phyloP scores from a whole-genome alignment of 1,140 invertebrate genomes.

The Agraylea sexmaculata region DNA sequence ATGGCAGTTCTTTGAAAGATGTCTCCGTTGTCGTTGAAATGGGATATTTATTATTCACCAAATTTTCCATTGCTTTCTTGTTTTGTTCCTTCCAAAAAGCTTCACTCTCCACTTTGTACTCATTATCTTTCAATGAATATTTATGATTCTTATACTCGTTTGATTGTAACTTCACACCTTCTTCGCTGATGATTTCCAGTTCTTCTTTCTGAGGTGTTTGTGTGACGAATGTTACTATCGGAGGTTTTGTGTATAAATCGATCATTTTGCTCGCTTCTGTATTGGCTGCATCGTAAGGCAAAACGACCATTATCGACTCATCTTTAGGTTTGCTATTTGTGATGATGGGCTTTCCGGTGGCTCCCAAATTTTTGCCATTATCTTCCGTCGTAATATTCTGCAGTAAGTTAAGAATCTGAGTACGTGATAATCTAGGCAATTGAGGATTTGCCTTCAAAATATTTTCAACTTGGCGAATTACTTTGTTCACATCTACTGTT shows the following conservation, averaged over 20 bases:
- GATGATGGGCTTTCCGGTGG: background rate
- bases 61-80: too few relatives aligned
- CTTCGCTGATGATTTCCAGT: too few relatives aligned
- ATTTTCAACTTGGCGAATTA: conserved; percentile 47
- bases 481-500: conserved; percentile 36
- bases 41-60: too few relatives aligned
- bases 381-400: conserved; percentile 46
- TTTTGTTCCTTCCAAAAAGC: too few relatives aligned
- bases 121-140: too few relatives aligned
- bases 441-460: conserved; percentile 41
- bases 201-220: too few relatives aligned
- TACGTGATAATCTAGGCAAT: conserved; percentile 42
- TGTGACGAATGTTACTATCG: conserved; percentile 32
- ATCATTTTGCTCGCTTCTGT: conserved; percentile 24
- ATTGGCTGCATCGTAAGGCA: conserved; percentile 34
- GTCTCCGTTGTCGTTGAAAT: too few relatives aligned
- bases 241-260: conserved; percentile 37
- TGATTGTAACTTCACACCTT: too few relatives aligned
- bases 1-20: too few relatives aligned
- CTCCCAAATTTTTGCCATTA: conserved; percentile 10
- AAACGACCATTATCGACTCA: conserved; percentile 34
- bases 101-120: too few relatives aligned
- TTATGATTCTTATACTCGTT: too few relatives aligned
- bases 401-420: conserved; percentile 46
- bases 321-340: too few relatives aligned